Evolutionary conservation across 2,888 invertebrate genomes (phyloP).

Genomic region (Agriopis aurantiaria): DNA sequence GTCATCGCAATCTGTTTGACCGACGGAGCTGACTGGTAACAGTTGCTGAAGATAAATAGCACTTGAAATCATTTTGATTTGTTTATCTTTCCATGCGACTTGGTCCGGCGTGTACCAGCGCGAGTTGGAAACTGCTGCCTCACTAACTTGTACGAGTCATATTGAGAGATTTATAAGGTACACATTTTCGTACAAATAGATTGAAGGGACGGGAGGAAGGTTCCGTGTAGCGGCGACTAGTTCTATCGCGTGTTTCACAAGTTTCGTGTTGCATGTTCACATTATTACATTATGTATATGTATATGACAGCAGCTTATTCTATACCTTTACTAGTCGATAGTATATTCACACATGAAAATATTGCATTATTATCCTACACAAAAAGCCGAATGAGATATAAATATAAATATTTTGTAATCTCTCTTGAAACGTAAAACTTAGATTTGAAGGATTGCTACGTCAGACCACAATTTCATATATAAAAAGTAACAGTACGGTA

Average conservation of each 20-base stretch:
- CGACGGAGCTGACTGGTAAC: slow-evolving; percentile 2
- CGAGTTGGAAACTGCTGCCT: slow-evolving; percentile 19
- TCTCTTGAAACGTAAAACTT: too few species aligned
- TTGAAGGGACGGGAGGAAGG: slow-evolving; percentile 32
- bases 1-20: too few species aligned
- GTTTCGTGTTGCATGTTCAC: slow-evolving; percentile 6
- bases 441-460: too few species aligned
- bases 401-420: too few species aligned
- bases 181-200: slow-evolving; percentile 45
- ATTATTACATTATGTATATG: not conserved
- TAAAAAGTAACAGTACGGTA: too few species aligned
- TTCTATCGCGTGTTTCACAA: slow-evolving; percentile 14
- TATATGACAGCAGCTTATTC: not conserved
- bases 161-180: not conserved
- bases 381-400: too few species aligned
- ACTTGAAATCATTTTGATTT: slow-evolving; percentile 22
- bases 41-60: slow-evolving; percentile 14
- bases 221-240: slow-evolving; percentile 7
- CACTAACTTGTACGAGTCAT: slow-evolving; percentile 8
- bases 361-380: too few species aligned
- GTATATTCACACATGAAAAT: too few species aligned
- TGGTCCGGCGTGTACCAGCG: slow-evolving; percentile 23
- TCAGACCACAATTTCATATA: too few species aligned
- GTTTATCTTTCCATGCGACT: slow-evolving; percentile 28
- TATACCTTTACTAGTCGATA: not conserved